phyloP scores from a whole-genome alignment of 1,140 invertebrate genomes.

The Drosophila guanche region DNA sequence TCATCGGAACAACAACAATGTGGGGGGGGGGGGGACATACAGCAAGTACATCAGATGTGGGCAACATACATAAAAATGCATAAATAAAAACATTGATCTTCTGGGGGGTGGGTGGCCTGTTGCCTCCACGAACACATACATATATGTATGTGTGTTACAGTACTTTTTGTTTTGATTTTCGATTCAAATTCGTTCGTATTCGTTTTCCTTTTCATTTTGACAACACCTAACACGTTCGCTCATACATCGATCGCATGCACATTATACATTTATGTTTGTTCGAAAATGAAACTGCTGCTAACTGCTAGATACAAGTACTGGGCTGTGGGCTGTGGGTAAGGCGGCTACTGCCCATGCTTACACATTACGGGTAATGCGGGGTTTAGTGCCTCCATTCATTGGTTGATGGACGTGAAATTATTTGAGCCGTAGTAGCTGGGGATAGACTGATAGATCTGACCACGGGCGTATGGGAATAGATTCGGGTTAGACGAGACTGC shows the following conservation, averaged over 20 bases:
- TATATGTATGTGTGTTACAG: conserved; percentile 3
- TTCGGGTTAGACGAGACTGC: too few relatives aligned
- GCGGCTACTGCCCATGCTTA: too few relatives aligned
- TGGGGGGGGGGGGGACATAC: conserved; percentile 42
- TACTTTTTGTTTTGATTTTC: conserved; percentile 32
- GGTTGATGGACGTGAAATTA: too few relatives aligned
- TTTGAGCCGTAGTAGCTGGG: too few relatives aligned
- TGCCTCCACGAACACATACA: conserved; percentile 2
- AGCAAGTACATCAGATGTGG: conserved; percentile 50
- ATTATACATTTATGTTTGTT: conserved; percentile 6
- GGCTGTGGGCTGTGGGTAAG: too few relatives aligned
- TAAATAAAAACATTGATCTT: conserved; percentile 48
- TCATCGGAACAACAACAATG: conserved; percentile 44
- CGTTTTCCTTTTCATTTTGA: conserved; percentile 9
- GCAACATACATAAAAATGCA: conserved; percentile 20
- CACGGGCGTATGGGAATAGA: too few relatives aligned
- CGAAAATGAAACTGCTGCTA: conserved; percentile 1
- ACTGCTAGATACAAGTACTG: conserved; percentile 3
- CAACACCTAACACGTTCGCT: background rate
- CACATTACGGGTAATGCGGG: too few relatives aligned
- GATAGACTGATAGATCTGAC: too few relatives aligned
- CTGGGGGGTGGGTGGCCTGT: background rate
- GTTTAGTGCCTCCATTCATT: too few relatives aligned
- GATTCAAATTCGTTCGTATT: conserved; percentile 15
- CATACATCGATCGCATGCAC: background rate